These are phyloP conservation scores for Wasmannia auropunctata DNA, from an alignment of 1,140 invertebrate species.

Conservation along the genomic window DNA sequence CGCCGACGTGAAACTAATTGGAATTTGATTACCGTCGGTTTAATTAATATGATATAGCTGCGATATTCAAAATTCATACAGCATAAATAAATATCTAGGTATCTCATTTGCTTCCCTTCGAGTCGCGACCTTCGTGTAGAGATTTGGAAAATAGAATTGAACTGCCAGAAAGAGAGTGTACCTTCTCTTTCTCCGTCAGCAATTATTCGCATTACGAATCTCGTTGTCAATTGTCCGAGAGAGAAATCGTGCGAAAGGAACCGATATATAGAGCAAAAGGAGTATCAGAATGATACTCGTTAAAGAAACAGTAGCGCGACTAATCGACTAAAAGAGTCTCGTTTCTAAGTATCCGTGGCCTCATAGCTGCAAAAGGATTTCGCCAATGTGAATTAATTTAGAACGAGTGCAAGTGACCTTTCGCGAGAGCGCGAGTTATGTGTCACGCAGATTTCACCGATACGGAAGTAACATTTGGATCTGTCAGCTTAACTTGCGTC, in stretches of 20 bases:
- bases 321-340: not conserved
- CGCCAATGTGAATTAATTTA: not conserved
- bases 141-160: not conserved
- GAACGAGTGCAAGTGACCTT: constrained; percentile 17
- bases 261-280: not conserved
- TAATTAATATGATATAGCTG: too few relatives aligned
- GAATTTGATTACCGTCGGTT: too few relatives aligned
- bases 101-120: too few relatives aligned
- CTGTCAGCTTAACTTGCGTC: not conserved
- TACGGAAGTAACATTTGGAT: not conserved
- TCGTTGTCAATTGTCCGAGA: not conserved
- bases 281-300: not conserved
- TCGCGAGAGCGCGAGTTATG: too few relatives aligned
- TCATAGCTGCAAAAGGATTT: not conserved
- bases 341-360: not conserved
- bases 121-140: too few relatives aligned
- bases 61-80: too few relatives aligned
- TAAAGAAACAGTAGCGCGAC: not conserved
- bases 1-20: too few relatives aligned
- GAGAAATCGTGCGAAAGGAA: constrained; percentile 16
- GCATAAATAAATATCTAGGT: too few relatives aligned
- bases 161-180: not conserved
- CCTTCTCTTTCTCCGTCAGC: not conserved
- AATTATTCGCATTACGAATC: not conserved
- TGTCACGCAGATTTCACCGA: not conserved